Percentiles rank a stretch among this genome's conserved stretches.
These are phyloP conservation scores for Steinernema scapterisci DNA, from an alignment of 2,888 invertebrate species.

Conservation along the genomic window DNA sequence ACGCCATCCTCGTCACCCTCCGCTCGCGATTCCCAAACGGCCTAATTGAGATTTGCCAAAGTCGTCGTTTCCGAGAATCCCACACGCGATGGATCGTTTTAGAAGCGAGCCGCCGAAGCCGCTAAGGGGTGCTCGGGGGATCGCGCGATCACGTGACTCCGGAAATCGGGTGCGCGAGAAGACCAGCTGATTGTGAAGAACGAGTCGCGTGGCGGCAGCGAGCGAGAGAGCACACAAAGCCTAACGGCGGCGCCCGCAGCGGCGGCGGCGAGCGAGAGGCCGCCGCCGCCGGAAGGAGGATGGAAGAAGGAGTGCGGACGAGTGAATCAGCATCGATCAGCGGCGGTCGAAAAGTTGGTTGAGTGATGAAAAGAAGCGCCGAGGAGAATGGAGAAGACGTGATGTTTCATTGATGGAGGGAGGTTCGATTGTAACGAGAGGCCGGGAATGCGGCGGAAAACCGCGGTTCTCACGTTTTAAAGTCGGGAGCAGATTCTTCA, in stretches of 20 bases:
- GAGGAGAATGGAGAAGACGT: background rate
- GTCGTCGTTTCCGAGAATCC: background rate
- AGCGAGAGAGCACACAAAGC: no score
- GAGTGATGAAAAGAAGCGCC: background rate
- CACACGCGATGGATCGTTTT: no score
- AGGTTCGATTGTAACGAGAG: no score
- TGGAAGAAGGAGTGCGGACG: background rate
- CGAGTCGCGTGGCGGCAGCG: background rate
- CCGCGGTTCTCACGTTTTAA: no score
- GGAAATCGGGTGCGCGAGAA: background rate
- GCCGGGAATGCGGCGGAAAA: no score
- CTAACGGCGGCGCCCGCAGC: no score
- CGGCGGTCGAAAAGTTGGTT: background rate
- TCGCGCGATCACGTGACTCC: background rate
- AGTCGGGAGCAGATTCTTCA: no score
- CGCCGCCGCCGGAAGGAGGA: background rate
- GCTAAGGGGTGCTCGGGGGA: background rate
- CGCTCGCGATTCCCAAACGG: background rate
- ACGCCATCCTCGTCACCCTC: no score
- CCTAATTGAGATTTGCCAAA: slow-evolving; percentile 24
- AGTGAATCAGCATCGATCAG: slow-evolving; percentile 3
- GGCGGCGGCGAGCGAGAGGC: background rate
- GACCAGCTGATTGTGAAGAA: background rate
- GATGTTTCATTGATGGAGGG: no score
- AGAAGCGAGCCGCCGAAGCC: no score